These are phyloP conservation scores for Caenorhabditis panamensis DNA, from an alignment of 2,888 invertebrate species.

Conservation along the genomic window DNA sequence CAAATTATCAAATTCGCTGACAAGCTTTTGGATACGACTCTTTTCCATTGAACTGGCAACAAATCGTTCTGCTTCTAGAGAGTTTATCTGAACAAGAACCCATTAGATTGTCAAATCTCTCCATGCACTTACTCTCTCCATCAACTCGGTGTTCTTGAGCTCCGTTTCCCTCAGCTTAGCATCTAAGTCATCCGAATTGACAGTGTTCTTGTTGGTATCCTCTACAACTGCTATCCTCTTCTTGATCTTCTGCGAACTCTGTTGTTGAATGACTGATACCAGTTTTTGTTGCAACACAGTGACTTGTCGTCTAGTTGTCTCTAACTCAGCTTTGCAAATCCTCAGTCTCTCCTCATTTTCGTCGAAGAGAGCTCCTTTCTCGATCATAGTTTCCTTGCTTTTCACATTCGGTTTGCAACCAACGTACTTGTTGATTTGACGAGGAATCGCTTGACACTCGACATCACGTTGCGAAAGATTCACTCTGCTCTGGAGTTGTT, in stretches of 20 bases:
- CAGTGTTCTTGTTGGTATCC: slow-evolving; percentile 41
- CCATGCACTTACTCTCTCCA: slow-evolving; percentile 44
- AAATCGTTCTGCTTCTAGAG: slow-evolving; percentile 68
- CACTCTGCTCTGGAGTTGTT: slow-evolving; percentile 47
- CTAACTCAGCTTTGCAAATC: slow-evolving; percentile 73
- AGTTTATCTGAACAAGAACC: slow-evolving; percentile 43
- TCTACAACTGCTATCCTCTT: slow-evolving; percentile 51
- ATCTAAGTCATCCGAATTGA: slow-evolving; percentile 33
- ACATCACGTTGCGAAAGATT: slow-evolving; percentile 75
- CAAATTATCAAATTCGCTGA: slow-evolving; percentile 77
- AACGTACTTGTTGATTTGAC: slow-evolving; percentile 78
- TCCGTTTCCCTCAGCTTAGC: slow-evolving; percentile 44
- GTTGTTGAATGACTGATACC: slow-evolving; percentile 66
- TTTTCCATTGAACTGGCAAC: slow-evolving; percentile 65
- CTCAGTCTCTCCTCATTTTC: slow-evolving; percentile 73
- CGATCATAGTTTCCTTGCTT: slow-evolving; percentile 73
- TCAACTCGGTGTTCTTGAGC: slow-evolving; percentile 48
- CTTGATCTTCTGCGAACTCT: slow-evolving; percentile 49
- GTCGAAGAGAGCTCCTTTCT: slow-evolving; percentile 78
- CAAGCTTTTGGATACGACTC: slow-evolving; percentile 72
- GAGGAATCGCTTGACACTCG: slow-evolving; percentile 77
- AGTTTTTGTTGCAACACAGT: slow-evolving; percentile 77
- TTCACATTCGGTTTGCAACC: slow-evolving; percentile 75
- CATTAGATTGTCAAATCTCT: too few species aligned
- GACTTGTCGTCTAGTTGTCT: slow-evolving; percentile 75